Conservation (phyloP, 2,888 invertebrate genomes). For the Girardia tigrina region DNA sequence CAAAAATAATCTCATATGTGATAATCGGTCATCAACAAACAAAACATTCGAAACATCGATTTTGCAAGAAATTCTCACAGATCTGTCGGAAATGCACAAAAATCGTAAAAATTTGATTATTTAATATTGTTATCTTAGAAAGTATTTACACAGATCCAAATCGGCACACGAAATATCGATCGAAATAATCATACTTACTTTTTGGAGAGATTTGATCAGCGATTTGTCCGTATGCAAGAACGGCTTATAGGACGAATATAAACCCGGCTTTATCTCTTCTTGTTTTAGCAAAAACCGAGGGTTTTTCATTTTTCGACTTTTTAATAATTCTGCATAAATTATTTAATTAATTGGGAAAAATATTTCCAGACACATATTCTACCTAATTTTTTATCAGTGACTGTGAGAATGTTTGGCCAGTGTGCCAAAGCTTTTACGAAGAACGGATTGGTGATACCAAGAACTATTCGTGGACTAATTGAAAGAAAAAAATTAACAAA, state of each 20-base stretch:
- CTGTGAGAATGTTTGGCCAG: slow-evolving; percentile 90
- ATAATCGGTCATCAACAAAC: no score
- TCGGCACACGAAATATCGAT: neutral
- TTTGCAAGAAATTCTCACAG: no score
- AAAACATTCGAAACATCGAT: no score
- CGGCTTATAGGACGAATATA: slow-evolving; percentile 59
- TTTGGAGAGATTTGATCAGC: slow-evolving; percentile 68
- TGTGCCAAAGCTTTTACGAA: slow-evolving; percentile 94
- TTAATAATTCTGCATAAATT: neutral
- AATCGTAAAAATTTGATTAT: no score
- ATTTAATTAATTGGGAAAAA: neutral
- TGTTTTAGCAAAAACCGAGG: neutral
- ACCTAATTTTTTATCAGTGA: slow-evolving; percentile 52
- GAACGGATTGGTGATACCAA: slow-evolving; percentile 95
- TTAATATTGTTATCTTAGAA: no score
- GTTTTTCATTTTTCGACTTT: slow-evolving; percentile 30
- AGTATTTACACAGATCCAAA: no score
- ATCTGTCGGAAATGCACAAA: no score
- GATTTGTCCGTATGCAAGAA: slow-evolving; percentile 82
- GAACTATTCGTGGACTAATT: slow-evolving; percentile 62
- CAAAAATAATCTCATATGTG: no score
- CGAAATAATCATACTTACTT: slow-evolving; percentile 54
- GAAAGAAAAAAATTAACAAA: slow-evolving; percentile 34
- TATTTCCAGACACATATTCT: neutral
- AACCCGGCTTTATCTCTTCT: slow-evolving; percentile 42